Conservation (phyloP, 2,797 vertebrate genomes). For the Chaetophractus vellerosus region DNA sequence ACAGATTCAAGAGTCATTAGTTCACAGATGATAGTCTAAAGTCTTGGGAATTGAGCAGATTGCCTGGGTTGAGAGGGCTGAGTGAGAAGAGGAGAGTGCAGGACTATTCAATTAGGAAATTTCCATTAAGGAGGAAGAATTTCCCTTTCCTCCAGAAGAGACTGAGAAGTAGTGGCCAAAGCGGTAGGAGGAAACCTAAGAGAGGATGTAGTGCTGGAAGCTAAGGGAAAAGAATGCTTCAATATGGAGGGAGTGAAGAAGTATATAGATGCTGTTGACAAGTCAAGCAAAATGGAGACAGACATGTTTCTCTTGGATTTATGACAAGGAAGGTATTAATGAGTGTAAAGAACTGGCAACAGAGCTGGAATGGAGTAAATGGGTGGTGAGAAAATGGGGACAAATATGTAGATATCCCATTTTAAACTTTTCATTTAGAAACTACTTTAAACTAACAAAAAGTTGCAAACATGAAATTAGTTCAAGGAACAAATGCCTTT, state of each 20-base stretch:
- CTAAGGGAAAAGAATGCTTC: neutral
- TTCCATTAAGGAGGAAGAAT: neutral
- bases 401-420: neutral
- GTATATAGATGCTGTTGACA: slow-evolving; percentile 4
- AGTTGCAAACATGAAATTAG: neutral
- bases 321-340: neutral
- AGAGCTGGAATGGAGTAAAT: neutral
- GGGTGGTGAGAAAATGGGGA: neutral
- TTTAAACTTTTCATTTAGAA: no score
- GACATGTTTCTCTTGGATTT: neutral
- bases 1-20: neutral
- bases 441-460: neutral
- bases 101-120: neutral
- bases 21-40: neutral
- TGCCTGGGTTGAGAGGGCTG: neutral
- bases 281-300: neutral
- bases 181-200: no score
- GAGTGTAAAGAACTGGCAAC: neutral
- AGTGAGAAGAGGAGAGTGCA: neutral
- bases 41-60: neutral
- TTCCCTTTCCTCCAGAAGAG: neutral
- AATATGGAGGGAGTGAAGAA: neutral
- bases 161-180: neutral
- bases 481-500: neutral
- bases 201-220: neutral